Evolutionary conservation across 2,888 invertebrate genomes (phyloP).

Genomic region (Sturmia bella): DNA sequence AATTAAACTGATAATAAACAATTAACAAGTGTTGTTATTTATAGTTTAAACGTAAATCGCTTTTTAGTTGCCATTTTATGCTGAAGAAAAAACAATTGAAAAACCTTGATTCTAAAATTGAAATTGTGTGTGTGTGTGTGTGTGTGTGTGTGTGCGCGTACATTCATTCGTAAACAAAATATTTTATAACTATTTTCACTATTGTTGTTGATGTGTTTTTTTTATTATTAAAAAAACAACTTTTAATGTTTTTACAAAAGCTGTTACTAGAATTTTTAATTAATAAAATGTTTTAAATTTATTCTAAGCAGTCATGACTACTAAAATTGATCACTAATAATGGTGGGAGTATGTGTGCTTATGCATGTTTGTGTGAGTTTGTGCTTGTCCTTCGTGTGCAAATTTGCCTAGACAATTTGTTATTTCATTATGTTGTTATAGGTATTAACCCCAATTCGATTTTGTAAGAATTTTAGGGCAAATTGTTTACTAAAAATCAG

Average conservation of each 20-base stretch:
- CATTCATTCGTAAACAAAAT: constrained; percentile 4
- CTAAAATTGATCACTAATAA: neutral
- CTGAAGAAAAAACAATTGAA: neutral
- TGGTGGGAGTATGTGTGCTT: neutral
- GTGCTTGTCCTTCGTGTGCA: too few relatives aligned
- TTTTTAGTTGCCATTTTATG: neutral
- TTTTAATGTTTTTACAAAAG: too few relatives aligned
- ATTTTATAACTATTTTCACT: constrained; percentile 13
- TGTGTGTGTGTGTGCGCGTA: neutral
- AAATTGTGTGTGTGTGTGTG: neutral
- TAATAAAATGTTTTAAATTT: constrained; percentile 50
- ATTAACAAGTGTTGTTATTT: constrained; percentile 44
- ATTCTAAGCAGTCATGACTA: constrained; percentile 14
- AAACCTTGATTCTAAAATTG: neutral
- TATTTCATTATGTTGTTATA: neutral
- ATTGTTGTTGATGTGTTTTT: constrained; percentile 15
- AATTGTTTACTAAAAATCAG: constrained; percentile 10
- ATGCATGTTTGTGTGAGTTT: neutral
- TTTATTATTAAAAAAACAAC: constrained; percentile 11
- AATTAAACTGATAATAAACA: constrained; percentile 64
- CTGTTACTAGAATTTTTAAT: constrained; percentile 58
- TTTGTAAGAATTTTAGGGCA: neutral
- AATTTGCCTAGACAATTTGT: too few relatives aligned
- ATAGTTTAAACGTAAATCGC: constrained; percentile 42
- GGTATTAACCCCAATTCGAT: neutral